These are phyloP conservation scores for Rotaria sp. DNA, from an alignment of 2,888 invertebrate species.

Conservation along the genomic window DNA sequence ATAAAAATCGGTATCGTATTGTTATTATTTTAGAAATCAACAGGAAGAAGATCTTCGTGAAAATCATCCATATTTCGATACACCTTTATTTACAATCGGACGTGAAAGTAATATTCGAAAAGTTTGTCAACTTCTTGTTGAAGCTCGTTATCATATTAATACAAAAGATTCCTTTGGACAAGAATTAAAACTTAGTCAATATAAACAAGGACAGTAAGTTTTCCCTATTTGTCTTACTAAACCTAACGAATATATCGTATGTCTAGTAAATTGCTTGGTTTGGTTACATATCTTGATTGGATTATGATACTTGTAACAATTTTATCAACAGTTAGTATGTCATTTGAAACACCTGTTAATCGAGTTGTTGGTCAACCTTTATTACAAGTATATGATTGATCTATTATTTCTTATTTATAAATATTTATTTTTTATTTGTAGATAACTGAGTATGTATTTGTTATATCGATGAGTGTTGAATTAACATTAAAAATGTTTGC, in stretches of 20 bases:
- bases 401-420: neutral
- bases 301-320: slow-evolving; percentile 97
- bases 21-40: slow-evolving; percentile 74
- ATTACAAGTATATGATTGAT: slow-evolving; percentile 64
- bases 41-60: slow-evolving; percentile 94
- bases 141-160: slow-evolving; percentile 76
- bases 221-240: too few relatives aligned
- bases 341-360: slow-evolving; percentile 89
- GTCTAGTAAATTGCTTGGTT: slow-evolving; percentile 72
- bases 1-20: too few relatives aligned
- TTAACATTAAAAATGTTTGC: slow-evolving; percentile 87
- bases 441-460: slow-evolving; percentile 85
- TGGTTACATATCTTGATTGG: slow-evolving; percentile 98
- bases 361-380: slow-evolving; percentile 89
- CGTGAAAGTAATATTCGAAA: slow-evolving; percentile 82
- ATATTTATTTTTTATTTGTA: slow-evolving; percentile 15
- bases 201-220: slow-evolving; percentile 89
- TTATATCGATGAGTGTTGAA: slow-evolving; percentile 94
- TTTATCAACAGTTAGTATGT: slow-evolving; percentile 92
- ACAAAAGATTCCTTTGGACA: slow-evolving; percentile 78
- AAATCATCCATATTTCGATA: slow-evolving; percentile 97
- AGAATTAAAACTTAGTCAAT: slow-evolving; percentile 89
- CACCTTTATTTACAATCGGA: slow-evolving; percentile 88
- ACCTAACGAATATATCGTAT: too few relatives aligned
- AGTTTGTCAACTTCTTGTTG: slow-evolving; percentile 85